Evolutionary conservation across 2,888 invertebrate species (phyloP), one percentile per base, ranked within the genome.

Genomic region (Coecobrya sp.): DNA sequence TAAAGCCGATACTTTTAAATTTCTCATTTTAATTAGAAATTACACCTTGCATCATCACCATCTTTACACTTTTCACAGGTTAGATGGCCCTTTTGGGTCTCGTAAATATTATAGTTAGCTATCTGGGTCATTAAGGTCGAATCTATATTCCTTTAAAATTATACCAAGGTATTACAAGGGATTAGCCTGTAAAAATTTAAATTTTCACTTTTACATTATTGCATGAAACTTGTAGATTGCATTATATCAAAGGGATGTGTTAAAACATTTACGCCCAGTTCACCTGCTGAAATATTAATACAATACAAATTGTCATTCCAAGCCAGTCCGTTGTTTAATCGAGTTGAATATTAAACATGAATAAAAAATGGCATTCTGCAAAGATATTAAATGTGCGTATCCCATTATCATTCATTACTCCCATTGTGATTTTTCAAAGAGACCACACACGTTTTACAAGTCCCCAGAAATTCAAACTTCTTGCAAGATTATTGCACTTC

Each of bases 331-430:
- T 22, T 11, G 27, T 45, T 45, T 49, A 76, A 76, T 79, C 79
- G 25, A 52, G 13, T 52, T 27, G 76, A 76, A 36, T 73, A 42
- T 73, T 73, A 73, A 73, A 8, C 22, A 55, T 11, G 22, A 13
- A 65, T 65, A 76, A 45, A 30, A 22, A 49, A 45, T 76, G 19
- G n/a, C 22, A 76, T 76, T 76, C n/a, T 76, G 45, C 73, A 76
- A 45, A 7, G 45, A 45, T 76, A 45, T 76, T 76, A 49, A 13
- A 42, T 42, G 42, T 76, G 27, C 7, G 30, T 19, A 65, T 3
- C 65, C 11, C 16, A 65, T 30, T 27, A 76, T 19, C 22, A 22
- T 49, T 49, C 10, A 49, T 49, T 55, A 55, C 13, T 55, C 30
- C 16, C 30, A 45, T 25, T 19, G 45, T 49, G 30, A 76, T 76